Evolutionary conservation across 2,888 invertebrate genomes (phyloP).

Genomic region (Lamproptera curius): DNA sequence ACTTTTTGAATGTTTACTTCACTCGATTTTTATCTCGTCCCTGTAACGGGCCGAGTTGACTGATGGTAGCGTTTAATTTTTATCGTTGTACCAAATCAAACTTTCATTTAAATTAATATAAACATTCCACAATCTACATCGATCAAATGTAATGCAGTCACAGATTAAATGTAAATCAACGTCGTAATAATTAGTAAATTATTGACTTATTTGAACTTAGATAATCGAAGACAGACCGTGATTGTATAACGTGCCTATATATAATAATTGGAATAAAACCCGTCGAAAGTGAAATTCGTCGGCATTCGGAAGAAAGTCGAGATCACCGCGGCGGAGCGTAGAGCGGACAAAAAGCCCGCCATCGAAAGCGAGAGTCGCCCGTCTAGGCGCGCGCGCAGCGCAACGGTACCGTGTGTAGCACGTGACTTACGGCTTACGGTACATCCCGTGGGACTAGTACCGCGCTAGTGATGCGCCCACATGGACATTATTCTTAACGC

Average conservation of each 20-base stretch:
- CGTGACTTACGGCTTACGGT: conserved; percentile 39
- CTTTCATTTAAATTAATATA: background rate
- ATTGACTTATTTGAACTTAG: no score
- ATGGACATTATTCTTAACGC: background rate
- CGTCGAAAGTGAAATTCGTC: conserved; percentile 23
- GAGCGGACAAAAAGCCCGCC: conserved; percentile 44
- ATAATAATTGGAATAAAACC: background rate
- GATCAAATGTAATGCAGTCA: no score
- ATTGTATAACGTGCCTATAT: no score
- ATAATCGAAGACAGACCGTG: no score
- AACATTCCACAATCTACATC: background rate
- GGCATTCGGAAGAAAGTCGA: conserved; percentile 34
- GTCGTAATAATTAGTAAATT: no score
- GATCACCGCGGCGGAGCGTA: conserved; percentile 11
- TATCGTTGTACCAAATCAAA: background rate
- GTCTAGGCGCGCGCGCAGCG: conserved; percentile 38
- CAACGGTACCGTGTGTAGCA: conserved; percentile 59
- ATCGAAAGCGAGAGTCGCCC: conserved; percentile 65
- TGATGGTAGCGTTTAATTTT: conserved; percentile 28
- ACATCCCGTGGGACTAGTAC: conserved; percentile 51
- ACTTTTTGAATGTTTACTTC: conserved; percentile 57
- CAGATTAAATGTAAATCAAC: no score
- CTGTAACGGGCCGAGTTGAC: conserved; percentile 33
- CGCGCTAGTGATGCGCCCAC: conserved; percentile 28
- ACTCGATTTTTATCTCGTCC: conserved; percentile 48